Evolutionary conservation across 2,113 vertebrate genomes (phyloP), one percentile per base, ranked within the genome.

Genomic region (Cepphus grylle): DNA sequence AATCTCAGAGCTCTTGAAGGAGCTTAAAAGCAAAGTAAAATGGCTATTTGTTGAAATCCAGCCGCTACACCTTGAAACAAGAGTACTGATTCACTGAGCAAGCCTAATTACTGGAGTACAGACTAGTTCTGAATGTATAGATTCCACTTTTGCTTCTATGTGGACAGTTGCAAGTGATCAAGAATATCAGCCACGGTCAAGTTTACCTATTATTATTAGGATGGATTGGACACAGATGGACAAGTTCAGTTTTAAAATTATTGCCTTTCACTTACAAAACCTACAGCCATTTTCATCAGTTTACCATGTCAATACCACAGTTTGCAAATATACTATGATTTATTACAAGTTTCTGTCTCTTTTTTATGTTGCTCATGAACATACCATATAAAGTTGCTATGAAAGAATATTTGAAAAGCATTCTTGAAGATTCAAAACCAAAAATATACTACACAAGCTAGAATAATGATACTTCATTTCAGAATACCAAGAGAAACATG

Each of bases 101-200:
- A 77, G 21, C 15, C 43, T 80, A 27, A 86, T 56, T 82, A 77
- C 34, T 58, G 20, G 8, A 61, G 14, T 42, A 56, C 34, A 32
- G 29, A 45, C 15, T 27, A 84, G 32, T 47, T 86, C 18, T 92
- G 36, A 87, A 61, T 34, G 20, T 36, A 42, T 1, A 63, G 25
- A 16, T 12, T 76, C 21, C 20, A 69, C 38, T 8, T 76, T 56
- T 0, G 0, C 40, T 69, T 83, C 53, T 52, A 2, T 56, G 61
- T 20, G 43, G 47, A 63, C 43, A 82, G 67, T 5, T 70, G 36
- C 42, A 90, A 80, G 40, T 26, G 40, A 74, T 38, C 62, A 34
- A 19, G 73, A 77, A 1, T 34, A 86, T 26, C 67, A 81, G 36
- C 1, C 2, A 81, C 9, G 23, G 32, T 26, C 47, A 91, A 77